phyloP scores from a whole-genome alignment of 2,888 invertebrate genomes.

The Pterostichus niger region DNA sequence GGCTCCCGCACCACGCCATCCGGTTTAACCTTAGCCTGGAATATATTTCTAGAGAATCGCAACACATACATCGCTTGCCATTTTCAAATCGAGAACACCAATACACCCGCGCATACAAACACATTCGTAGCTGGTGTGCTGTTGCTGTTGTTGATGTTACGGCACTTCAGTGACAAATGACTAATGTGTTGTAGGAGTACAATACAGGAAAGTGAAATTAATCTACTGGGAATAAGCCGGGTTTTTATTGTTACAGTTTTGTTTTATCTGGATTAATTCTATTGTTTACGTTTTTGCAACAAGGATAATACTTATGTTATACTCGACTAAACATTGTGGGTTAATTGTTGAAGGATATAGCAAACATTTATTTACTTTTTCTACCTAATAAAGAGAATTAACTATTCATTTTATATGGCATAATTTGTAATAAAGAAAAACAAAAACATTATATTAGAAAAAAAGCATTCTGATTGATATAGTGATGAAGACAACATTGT shows the following conservation, averaged over 20 bases:
- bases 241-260: slow-evolving; percentile 9
- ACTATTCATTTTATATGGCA: too few species aligned
- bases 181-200: neutral
- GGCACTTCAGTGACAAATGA: neutral
- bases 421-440: too few species aligned
- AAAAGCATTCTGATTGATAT: too few species aligned
- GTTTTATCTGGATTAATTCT: neutral
- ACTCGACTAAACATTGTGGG: neutral
- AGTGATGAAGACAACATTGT: too few species aligned
- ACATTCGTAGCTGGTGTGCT: too few species aligned
- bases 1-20: neutral
- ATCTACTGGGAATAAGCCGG: slow-evolving; percentile 5
- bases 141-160: neutral
- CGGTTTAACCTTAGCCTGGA: slow-evolving; percentile 58
- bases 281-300: neutral
- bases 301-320: neutral
- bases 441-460: too few species aligned
- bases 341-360: too few species aligned
- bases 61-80: neutral
- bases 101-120: too few species aligned
- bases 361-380: too few species aligned
- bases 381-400: too few species aligned
- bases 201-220: slow-evolving; percentile 5
- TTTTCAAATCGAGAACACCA: neutral
- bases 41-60: slow-evolving; percentile 44